phyloP scores from a whole-genome alignment of 2,113 vertebrate genomes.

The Labeo catla region DNA sequence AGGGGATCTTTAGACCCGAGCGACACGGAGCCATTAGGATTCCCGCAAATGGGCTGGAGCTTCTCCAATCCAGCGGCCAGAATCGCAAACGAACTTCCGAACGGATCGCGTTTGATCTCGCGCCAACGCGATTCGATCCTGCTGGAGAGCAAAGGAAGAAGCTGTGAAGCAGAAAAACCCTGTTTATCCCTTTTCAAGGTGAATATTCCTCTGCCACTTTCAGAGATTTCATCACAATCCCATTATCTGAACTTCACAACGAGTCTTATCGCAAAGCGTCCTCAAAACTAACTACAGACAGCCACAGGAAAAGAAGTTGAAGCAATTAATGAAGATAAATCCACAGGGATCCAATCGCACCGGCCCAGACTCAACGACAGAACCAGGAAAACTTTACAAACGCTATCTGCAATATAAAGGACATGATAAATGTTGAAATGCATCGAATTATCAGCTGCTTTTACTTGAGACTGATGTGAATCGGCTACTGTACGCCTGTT shows the following conservation, averaged over 20 bases:
- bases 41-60: background rate
- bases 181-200: constrained; percentile 51
- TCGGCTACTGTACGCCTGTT: background rate
- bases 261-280: constrained; percentile 24
- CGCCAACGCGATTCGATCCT: constrained; percentile 56
- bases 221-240: constrained; percentile 45
- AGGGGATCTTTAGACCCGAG: constrained; percentile 48
- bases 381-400: background rate
- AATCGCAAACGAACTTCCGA: constrained; percentile 51
- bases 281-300: background rate
- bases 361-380: background rate
- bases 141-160: background rate
- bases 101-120: constrained; percentile 47
- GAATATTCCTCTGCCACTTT: constrained; percentile 34
- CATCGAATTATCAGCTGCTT: background rate
- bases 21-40: constrained; percentile 50
- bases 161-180: constrained; percentile 18
- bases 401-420: background rate
- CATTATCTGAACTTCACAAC: background rate
- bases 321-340: background rate
- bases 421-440: background rate
- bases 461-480: background rate
- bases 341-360: background rate
- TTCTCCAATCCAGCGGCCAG: constrained; percentile 50
- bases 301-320: too few species aligned